Percentiles rank a stretch among this genome's conserved stretches.
These are phyloP conservation scores for Fragum sueziense DNA, from an alignment of 2,888 invertebrate species.

Conservation along the genomic window DNA sequence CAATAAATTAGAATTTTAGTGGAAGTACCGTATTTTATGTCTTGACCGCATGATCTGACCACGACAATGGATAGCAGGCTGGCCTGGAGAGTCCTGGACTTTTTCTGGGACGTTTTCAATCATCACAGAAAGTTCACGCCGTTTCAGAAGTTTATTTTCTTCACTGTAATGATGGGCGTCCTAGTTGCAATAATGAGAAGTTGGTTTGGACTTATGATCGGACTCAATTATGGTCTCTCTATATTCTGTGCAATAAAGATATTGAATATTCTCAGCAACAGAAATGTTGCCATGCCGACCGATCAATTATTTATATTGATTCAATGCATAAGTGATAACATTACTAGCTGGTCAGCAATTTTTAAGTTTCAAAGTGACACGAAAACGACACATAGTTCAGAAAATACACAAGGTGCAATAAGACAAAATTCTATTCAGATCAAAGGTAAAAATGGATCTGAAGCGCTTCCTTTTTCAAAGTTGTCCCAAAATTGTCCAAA, in stretches of 20 bases:
- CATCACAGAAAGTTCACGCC: constrained; percentile 62
- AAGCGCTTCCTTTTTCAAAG: neutral
- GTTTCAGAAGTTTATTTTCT: constrained; percentile 60
- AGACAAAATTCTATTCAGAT: neutral
- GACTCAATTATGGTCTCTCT: constrained; percentile 28
- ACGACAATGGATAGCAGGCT: constrained; percentile 15
- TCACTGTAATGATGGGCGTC: constrained; percentile 53
- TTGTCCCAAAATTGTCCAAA: neutral
- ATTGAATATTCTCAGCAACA: constrained; percentile 22
- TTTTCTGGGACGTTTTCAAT: constrained; percentile 45
- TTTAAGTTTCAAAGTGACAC: no score
- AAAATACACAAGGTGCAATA: neutral
- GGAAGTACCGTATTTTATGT: neutral
- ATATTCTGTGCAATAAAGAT: constrained; percentile 29
- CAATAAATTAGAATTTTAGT: constrained; percentile 38
- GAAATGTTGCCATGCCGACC: constrained; percentile 34
- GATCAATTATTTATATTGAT: constrained; percentile 24
- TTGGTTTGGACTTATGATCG: constrained; percentile 32
- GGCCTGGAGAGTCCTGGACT: constrained; percentile 20
- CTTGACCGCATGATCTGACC: neutral
- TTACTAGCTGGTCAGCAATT: no score
- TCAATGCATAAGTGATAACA: no score
- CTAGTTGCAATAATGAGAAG: constrained; percentile 39
- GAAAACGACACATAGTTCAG: no score
- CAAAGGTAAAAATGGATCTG: neutral